Evolutionary conservation across 2,113 vertebrate genomes (phyloP), one percentile per base, ranked within the genome.

Genomic region (Notothenia coriiceps): DNA sequence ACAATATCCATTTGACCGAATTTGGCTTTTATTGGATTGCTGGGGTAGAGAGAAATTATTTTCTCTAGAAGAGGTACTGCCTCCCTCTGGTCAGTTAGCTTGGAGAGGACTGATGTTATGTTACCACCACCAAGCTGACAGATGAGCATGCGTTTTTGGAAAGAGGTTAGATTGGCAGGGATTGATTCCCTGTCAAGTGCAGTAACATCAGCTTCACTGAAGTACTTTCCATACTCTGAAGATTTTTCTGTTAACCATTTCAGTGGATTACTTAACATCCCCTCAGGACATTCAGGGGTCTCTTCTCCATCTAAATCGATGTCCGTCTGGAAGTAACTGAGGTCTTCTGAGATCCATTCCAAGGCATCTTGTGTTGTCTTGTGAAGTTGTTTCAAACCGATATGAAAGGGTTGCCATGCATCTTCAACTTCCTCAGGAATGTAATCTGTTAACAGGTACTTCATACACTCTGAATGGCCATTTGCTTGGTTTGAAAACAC

Each of bases 301-400:
- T 92, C 91, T 0, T 95, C 92, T 51, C 93, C 84, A 55, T 80
- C 93, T 15, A 61, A 70, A 25, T 3, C 89, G 60, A 94, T 90
- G 11, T 96, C 95, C 60, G 94, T 96, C 84, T 96, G 95, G 80
- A 96, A 97, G 35, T 96, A 96, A 80, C 94, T 94, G 25, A 96
- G 70, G 20, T 97, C 95, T 65, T 96, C 96, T 17, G 96, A 96
- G 60, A 97, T 95, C 94, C 95, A 92, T 35, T 96, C 95, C 71
- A 97, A 82, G 5, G 96, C 90, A 4, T 94, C 83, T 25, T 91
- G 93, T 82, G 97, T 77, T 54, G 89, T 93, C 0, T 80, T 87
- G 0, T 90, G 93, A 20, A 96, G 85, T 0, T 86, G 84, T 86
- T 95, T 96, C 46, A 97, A 75, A 2, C 33, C 67, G 3, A 18